Percentiles rank a stretch among this genome's conserved stretches.
Evolutionary conservation across 2,888 invertebrate species (phyloP).

Genomic region (Eupithecia centaureata): DNA sequence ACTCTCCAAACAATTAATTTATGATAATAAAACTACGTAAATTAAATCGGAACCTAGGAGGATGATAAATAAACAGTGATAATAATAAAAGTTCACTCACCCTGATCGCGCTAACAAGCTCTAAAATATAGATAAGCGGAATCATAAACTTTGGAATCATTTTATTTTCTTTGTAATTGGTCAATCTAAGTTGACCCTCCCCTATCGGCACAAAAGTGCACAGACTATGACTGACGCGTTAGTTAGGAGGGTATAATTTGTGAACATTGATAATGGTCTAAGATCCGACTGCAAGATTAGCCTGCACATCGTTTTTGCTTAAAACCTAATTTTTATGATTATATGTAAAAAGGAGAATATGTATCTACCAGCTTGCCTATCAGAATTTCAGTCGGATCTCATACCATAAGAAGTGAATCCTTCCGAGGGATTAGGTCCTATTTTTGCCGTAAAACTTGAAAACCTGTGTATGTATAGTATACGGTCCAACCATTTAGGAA

Average conservation of each 20-base stretch:
- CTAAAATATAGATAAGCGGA: constrained; percentile 6
- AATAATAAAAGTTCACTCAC: constrained; percentile 13
- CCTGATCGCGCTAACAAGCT: neutral
- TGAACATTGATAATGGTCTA: constrained; percentile 3
- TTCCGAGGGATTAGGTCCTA: too few species aligned
- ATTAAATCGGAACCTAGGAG: neutral
- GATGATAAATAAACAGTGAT: neutral
- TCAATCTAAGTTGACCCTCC: constrained; percentile 1
- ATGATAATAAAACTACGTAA: neutral
- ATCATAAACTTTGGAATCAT: constrained; percentile 11
- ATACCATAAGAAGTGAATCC: too few species aligned
- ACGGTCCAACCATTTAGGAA: too few species aligned
- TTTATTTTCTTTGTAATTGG: neutral
- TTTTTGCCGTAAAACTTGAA: too few species aligned
- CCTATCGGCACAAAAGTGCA: constrained; percentile 8
- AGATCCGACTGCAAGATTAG: too few species aligned
- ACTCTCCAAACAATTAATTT: too few species aligned
- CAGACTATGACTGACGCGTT: neutral
- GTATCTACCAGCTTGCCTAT: too few species aligned
- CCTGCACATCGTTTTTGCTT: too few species aligned
- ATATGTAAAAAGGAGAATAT: too few species aligned
- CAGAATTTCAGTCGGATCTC: too few species aligned
- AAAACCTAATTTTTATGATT: too few species aligned
- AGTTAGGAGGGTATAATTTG: neutral
- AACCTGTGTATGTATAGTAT: too few species aligned